Percentiles rank a stretch among this genome's conserved stretches.
phyloP scores from a whole-genome alignment of 2,113 vertebrate genomes.

The Panthera uncia region DNA sequence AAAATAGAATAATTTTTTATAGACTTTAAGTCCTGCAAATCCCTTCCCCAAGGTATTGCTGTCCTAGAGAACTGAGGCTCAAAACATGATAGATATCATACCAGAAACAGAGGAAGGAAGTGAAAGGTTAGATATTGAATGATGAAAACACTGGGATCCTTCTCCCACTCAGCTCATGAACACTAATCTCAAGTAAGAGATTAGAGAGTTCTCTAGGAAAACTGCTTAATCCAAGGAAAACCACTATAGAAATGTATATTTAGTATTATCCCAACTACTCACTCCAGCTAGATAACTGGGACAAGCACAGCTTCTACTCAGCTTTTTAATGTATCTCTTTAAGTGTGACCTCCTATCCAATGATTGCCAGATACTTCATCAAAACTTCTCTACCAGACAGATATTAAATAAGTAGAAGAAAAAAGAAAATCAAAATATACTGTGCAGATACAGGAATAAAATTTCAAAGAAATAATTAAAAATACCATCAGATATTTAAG shows the following conservation, averaged over 20 bases:
- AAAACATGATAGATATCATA: not conserved
- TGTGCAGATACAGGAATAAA: not conserved
- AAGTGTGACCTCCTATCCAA: not conserved
- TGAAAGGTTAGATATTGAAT: not conserved
- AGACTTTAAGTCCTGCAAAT: not conserved
- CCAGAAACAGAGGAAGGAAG: not conserved
- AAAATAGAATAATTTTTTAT: not conserved
- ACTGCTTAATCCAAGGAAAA: not conserved
- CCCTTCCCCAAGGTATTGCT: not conserved
- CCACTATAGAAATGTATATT: not conserved
- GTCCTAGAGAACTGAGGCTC: not conserved
- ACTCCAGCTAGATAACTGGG: not conserved
- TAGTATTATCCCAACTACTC: not conserved
- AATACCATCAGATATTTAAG: not conserved
- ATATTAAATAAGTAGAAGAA: not conserved
- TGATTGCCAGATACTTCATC: not conserved
- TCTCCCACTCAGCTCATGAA: not conserved
- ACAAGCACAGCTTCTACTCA: not conserved
- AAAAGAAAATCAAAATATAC: not conserved
- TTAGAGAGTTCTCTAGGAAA: not conserved
- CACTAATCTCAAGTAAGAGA: not conserved
- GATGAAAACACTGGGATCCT: not conserved
- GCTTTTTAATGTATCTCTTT: not conserved
- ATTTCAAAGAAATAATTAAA: not conserved
- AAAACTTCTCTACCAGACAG: not conserved